A percentile compares a stretch with the other conserved stretches of the same genome.
These are phyloP conservation scores for Alentia gelatinosa DNA, from an alignment of 2,888 invertebrate species.

Conservation along the genomic window DNA sequence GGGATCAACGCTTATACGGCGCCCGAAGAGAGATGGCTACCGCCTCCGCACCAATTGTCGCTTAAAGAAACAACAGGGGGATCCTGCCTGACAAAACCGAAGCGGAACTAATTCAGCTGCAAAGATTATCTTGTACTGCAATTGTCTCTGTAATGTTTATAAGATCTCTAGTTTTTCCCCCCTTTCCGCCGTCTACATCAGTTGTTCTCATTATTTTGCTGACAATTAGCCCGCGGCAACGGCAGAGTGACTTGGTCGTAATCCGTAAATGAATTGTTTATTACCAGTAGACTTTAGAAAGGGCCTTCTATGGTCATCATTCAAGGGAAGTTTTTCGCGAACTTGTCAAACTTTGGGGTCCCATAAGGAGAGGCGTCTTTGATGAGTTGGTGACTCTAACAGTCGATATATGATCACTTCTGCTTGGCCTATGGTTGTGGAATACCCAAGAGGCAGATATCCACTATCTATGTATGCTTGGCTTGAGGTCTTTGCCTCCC, in stretches of 20 bases:
- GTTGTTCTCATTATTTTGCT: background rate
- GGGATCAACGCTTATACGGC: background rate
- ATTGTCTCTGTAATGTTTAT: slow-evolving; percentile 45
- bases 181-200: background rate
- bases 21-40: background rate
- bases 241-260: background rate
- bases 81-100: background rate
- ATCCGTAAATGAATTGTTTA: background rate
- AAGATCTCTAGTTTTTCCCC: background rate
- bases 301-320: background rate
- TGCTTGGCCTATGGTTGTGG: slow-evolving; percentile 48
- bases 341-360: background rate
- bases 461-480: slow-evolving; percentile 48
- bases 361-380: background rate
- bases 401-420: background rate
- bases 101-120: slow-evolving; percentile 46
- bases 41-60: background rate
- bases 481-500: background rate
- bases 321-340: background rate
- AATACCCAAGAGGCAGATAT: slow-evolving; percentile 39
- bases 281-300: background rate
- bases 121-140: slow-evolving; percentile 38
- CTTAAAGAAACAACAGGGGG: slow-evolving; percentile 9
- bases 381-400: background rate
- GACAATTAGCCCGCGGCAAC: background rate